Conservation (phyloP, 2,797 vertebrate genomes). For the Sebastiscus albofasciatus region DNA sequence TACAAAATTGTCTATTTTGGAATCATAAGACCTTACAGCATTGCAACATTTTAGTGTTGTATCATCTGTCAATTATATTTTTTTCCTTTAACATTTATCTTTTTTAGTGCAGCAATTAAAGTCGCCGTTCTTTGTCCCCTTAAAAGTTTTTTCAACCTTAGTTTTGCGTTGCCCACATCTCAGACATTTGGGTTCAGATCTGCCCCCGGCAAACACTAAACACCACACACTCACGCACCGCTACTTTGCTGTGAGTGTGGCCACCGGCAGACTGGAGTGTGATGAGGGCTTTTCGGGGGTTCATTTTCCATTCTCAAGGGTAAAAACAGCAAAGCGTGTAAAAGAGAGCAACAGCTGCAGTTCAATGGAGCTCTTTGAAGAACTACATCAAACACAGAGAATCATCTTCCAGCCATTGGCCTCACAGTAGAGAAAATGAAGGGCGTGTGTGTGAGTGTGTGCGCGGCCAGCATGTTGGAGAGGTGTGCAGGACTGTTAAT, state of each 20-base stretch:
- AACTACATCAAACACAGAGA: slow-evolving; percentile 80
- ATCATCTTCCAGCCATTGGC: slow-evolving; percentile 66
- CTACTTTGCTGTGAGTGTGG: slow-evolving; percentile 39
- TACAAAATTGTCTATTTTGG: slow-evolving; percentile 17
- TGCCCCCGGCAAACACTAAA: neutral
- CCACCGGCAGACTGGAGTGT: slow-evolving; percentile 16
- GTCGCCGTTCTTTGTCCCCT: neutral
- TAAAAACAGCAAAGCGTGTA: slow-evolving; percentile 69
- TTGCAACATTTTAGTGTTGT: slow-evolving; percentile 12
- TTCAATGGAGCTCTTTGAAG: slow-evolving; percentile 80
- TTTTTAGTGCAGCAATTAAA: neutral
- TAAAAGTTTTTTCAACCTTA: neutral
- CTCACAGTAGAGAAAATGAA: slow-evolving; percentile 54
- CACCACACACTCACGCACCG: neutral
- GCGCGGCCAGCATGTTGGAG: slow-evolving; percentile 39
- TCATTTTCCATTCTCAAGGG: slow-evolving; percentile 73
- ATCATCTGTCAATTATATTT: slow-evolving; percentile 18
- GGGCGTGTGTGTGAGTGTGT: slow-evolving; percentile 8
- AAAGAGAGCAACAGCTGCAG: slow-evolving; percentile 76
- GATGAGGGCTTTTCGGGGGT: slow-evolving; percentile 56
- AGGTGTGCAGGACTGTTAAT: slow-evolving; percentile 66
- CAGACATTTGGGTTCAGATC: neutral
- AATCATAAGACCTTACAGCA: neutral
- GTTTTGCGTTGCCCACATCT: neutral
- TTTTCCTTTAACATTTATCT: neutral